phyloP scores from a whole-genome alignment of 2,113 vertebrate species.

The Syngnathus floridae region DNA sequence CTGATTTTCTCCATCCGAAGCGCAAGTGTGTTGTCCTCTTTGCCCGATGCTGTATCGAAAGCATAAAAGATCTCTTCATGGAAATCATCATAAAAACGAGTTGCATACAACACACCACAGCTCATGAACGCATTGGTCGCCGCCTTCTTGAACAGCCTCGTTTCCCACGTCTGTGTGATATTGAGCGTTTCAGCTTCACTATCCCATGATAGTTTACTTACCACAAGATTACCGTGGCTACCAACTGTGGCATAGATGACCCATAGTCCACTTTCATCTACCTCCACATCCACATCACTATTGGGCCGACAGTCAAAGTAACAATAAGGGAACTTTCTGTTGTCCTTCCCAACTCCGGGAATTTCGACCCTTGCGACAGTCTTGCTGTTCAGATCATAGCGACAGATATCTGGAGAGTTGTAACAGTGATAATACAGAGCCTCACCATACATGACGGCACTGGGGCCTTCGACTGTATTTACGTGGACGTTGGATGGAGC shows the following conservation, averaged over 20 bases:
- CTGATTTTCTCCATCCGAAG: constrained; percentile 59
- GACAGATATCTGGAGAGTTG: constrained; percentile 47
- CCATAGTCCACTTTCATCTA: constrained; percentile 67
- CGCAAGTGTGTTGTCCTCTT: constrained; percentile 54
- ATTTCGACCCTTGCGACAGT: constrained; percentile 37
- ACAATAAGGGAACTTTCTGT: constrained; percentile 83
- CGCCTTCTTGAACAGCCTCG: constrained; percentile 69
- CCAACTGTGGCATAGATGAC: constrained; percentile 61
- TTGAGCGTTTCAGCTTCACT: constrained; percentile 22
- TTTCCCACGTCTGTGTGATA: constrained; percentile 77
- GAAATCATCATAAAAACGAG: constrained; percentile 55
- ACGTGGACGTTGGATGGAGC: constrained; percentile 6
- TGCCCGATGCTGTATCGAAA: constrained; percentile 76
- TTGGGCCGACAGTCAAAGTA: constrained; percentile 66
- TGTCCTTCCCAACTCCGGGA: constrained; percentile 61
- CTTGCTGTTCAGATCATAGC: constrained; percentile 50
- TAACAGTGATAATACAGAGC: constrained; percentile 74
- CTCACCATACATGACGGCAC: constrained; percentile 70
- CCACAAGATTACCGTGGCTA: constrained; percentile 66
- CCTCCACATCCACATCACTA: constrained; percentile 73
- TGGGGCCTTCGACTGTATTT: constrained; percentile 71
- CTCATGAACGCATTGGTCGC: constrained; percentile 82
- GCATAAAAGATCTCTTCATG: constrained; percentile 86
- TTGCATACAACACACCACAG: constrained; percentile 85
- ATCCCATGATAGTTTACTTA: constrained; percentile 52